phyloP scores from a whole-genome alignment of 2,888 invertebrate species.

The Temnothorax unifasciatus region DNA sequence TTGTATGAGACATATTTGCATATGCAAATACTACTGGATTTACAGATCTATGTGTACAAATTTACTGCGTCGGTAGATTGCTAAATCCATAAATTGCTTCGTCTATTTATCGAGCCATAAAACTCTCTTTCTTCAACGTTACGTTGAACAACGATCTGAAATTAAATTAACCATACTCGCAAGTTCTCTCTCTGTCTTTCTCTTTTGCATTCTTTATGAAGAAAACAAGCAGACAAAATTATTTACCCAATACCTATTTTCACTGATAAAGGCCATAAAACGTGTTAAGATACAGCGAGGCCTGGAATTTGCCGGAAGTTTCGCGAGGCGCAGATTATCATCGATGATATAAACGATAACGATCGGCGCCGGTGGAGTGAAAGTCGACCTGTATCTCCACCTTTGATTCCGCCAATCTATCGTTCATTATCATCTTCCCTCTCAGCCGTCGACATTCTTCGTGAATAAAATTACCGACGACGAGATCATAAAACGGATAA shows the following conservation, averaged over 20 bases:
- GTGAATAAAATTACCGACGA: constrained; percentile 18
- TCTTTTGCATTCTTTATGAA: background rate
- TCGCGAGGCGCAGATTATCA: constrained; percentile 76
- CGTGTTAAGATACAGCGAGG: constrained; percentile 41
- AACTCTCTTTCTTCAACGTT: background rate
- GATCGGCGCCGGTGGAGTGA: constrained; percentile 80
- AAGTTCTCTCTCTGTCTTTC: background rate
- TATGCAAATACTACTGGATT: background rate
- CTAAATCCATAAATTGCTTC: background rate
- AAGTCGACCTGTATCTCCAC: constrained; percentile 77
- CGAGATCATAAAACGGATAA: constrained; percentile 15
- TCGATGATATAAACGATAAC: constrained; percentile 78
- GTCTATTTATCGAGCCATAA: constrained; percentile 1
- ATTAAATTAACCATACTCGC: constrained; percentile 9
- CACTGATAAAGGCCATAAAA: constrained; percentile 22
- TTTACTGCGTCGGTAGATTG: background rate
- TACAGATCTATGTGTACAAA: background rate
- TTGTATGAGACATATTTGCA: too few relatives aligned
- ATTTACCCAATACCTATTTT: constrained; percentile 5
- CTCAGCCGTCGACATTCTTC: constrained; percentile 2
- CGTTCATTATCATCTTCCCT: constrained; percentile 47
- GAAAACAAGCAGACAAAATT: background rate
- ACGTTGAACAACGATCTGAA: constrained; percentile 12
- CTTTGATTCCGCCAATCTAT: constrained; percentile 60
- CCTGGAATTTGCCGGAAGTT: constrained; percentile 76